Evolutionary conservation across 2,797 vertebrate species (phyloP).

Genomic region (Clarias platycephalus): DNA sequence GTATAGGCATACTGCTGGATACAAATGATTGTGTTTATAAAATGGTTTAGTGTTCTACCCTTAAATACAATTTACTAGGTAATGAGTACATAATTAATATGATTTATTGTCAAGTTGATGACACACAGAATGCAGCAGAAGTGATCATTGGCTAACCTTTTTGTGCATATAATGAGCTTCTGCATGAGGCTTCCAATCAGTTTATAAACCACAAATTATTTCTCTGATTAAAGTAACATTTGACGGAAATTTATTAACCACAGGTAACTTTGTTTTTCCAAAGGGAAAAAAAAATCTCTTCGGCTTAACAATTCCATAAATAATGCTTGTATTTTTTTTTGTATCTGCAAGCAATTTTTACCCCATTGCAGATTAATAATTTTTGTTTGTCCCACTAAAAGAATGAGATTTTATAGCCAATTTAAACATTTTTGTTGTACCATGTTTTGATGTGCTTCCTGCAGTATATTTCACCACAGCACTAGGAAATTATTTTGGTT

Average conservation of each 20-base stretch:
- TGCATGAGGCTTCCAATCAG: slow-evolving; percentile 1
- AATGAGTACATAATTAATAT: slow-evolving; percentile 39
- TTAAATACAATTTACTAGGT: slow-evolving; percentile 29
- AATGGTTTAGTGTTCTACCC: slow-evolving; percentile 5
- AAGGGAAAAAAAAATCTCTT: not conserved
- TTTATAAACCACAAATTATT: slow-evolving; percentile 28
- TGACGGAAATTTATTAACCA: slow-evolving; percentile 1
- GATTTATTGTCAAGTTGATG: slow-evolving; percentile 18
- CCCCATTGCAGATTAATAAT: slow-evolving; percentile 48
- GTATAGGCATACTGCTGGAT: slow-evolving; percentile 50
- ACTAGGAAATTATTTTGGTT: slow-evolving; percentile 66
- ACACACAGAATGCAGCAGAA: not conserved
- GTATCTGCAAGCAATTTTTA: not conserved
- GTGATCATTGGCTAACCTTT: slow-evolving; percentile 1
- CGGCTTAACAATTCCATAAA: slow-evolving; percentile 13
- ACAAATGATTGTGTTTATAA: slow-evolving; percentile 29
- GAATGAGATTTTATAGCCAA: slow-evolving; percentile 72
- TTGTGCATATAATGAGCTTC: not conserved
- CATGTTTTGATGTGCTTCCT: slow-evolving; percentile 72
- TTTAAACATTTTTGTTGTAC: slow-evolving; percentile 68
- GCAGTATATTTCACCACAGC: slow-evolving; percentile 70
- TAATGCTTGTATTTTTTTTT: not conserved
- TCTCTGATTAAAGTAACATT: slow-evolving; percentile 24
- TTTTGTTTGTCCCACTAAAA: slow-evolving; percentile 60
- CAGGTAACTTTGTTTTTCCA: not conserved